Evolutionary conservation across 2,888 invertebrate genomes (phyloP), one percentile per base, ranked within the genome.

Genomic region (Drosophila paucipuncta): DNA sequence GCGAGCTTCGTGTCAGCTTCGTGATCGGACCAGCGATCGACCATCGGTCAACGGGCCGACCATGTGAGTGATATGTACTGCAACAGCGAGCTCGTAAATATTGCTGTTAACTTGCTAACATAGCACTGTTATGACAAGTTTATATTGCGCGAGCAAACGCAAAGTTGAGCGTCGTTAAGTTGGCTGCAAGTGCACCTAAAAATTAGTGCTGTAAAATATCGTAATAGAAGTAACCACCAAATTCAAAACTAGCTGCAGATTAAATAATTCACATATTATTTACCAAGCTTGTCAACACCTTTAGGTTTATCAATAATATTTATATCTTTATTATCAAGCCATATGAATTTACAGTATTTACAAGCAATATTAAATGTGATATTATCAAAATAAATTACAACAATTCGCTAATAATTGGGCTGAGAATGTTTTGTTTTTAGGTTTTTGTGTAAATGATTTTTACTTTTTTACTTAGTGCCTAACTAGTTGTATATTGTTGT

Each of bases 251-350:
- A 53, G 22, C 16, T 13, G 31, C 50, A 16, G 18, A 30, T 30
- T 18, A 30, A 30, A 30, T 18, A 28, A 50, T 6, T 50, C 18
- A 50, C 5, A 18, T 18, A 18, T 50, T 18, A 50, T 30, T 25
- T 22, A 13, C 2, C 9, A 47, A 47, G 22, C 7, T 33, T 22
- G 4, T 18, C 4, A 47, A 47, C 16, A 25, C n/a, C 47, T 10
- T 54, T 55, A 43, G 30, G 41, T 55, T 57, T 59, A 55, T 57
- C 18, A 52, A 49, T 53, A 47, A 62, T 69, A 13, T 89, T 89
- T 87, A 82, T 87, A 61, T 71, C n/a, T 85, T 85, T 85, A 87
- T 89, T 85, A 80, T 53, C 87, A 83, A 86, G 70, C 82, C 73
- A 70, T 89, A 67, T 72, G 6, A 69, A 82, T 89, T 53, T 86